These are phyloP conservation scores for Sinocyclocheilus rhinocerous DNA, from an alignment of 2,113 vertebrate species.

Conservation along the genomic window DNA sequence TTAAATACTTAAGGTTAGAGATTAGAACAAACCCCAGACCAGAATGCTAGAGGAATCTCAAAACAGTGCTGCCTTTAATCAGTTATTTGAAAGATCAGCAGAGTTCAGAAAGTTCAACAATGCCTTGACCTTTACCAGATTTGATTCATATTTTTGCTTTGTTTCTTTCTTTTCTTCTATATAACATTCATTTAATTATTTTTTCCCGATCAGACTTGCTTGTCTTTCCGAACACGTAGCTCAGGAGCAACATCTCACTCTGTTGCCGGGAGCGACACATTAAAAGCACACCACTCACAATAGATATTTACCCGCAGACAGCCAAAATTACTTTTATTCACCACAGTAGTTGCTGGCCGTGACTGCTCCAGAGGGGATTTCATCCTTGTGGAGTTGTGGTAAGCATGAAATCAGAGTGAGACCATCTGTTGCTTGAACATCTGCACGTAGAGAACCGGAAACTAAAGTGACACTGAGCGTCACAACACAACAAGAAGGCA, in stretches of 20 bases:
- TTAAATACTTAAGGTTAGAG: neutral
- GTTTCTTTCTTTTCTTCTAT: conserved; percentile 7
- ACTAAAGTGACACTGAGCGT: neutral
- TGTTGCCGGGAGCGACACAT: conserved; percentile 52
- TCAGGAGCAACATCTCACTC: conserved; percentile 47
- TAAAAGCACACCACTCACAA: conserved; percentile 46
- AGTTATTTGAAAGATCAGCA: neutral
- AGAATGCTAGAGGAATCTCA: neutral
- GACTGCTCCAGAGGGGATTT: conserved; percentile 28
- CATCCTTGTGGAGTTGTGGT: neutral
- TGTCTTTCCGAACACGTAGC: conserved; percentile 45
- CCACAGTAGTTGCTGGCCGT: neutral
- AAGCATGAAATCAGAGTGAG: conserved; percentile 17
- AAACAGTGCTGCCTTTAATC: neutral
- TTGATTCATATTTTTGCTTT: conserved; percentile 34
- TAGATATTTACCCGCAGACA: conserved; percentile 50
- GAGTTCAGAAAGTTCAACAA: neutral
- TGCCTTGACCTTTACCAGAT: neutral
- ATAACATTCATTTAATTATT: neutral
- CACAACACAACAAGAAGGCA: neutral
- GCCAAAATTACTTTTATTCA: conserved; percentile 46
- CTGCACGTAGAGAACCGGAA: neutral
- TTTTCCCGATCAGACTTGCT: conserved; percentile 28
- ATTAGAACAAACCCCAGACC: neutral
- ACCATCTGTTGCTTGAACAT: conserved; percentile 22